Conservation (phyloP, 2,888 invertebrate genomes). For the Junonia oenone region DNA sequence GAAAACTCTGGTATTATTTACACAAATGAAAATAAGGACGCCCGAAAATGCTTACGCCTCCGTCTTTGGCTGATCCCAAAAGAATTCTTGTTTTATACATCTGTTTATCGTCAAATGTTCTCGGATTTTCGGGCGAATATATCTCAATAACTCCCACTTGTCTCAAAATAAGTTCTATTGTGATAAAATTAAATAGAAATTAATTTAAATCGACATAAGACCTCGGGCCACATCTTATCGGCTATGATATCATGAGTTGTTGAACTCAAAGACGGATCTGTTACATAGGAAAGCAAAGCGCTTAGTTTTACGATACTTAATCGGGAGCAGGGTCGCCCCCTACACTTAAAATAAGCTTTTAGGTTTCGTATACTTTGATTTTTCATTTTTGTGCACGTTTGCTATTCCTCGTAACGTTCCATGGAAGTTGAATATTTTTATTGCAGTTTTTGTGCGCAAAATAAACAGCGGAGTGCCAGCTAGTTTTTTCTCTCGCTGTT, state of each 20-base stretch:
- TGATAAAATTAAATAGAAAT: background rate
- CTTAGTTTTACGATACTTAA: background rate
- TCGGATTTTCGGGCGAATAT: background rate
- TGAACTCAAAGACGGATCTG: slow-evolving; percentile 39
- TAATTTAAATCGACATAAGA: background rate
- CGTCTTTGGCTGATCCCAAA: slow-evolving; percentile 37
- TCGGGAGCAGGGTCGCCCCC: background rate
- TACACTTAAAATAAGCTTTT: background rate
- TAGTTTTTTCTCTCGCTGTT: slow-evolving; percentile 35
- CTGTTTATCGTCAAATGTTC: slow-evolving; percentile 3
- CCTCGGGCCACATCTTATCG: background rate
- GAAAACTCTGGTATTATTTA: slow-evolving; percentile 37
- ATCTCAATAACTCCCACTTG: background rate
- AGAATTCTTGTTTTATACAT: slow-evolving; percentile 18
- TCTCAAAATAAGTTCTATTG: background rate
- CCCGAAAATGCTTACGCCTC: slow-evolving; percentile 44
- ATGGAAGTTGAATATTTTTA: slow-evolving; percentile 42
- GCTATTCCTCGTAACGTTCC: slow-evolving; percentile 36
- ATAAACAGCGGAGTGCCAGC: slow-evolving; percentile 37
- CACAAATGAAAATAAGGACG: slow-evolving; percentile 40
- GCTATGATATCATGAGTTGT: slow-evolving; percentile 41
- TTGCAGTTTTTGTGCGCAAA: slow-evolving; percentile 44
- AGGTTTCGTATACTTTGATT: background rate
- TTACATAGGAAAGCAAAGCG: background rate
- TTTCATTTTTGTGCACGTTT: background rate